Conservation (phyloP, 2,888 invertebrate genomes). For the Dolichomitus sp. region DNA sequence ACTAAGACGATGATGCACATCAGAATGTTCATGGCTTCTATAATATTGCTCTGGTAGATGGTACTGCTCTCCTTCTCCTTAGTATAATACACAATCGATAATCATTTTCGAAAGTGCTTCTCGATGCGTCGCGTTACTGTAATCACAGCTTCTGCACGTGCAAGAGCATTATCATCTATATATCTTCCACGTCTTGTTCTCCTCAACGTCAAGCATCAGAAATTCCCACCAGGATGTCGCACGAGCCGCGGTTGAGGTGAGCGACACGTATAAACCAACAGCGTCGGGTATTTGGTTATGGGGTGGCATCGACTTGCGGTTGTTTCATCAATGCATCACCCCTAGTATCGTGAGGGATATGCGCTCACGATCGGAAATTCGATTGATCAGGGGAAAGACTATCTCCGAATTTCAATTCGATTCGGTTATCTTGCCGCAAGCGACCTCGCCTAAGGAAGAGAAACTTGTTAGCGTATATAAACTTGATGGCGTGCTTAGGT, state of each 20-base stretch:
- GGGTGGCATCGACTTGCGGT: conserved; percentile 31
- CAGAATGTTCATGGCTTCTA: not conserved
- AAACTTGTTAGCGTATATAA: not conserved
- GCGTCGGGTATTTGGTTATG: conserved; percentile 27
- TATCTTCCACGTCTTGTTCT: conserved; percentile 14
- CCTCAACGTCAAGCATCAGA: conserved; percentile 17
- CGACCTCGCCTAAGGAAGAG: not conserved
- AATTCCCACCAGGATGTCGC: not conserved
- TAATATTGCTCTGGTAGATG: conserved; percentile 1
- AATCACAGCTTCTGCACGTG: conserved; percentile 40
- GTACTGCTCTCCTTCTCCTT: not conserved
- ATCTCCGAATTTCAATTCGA: conserved; percentile 48
- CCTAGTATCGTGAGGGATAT: conserved; percentile 14
- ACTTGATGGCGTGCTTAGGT: not conserved
- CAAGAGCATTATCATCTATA: not conserved
- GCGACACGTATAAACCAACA: conserved; percentile 44
- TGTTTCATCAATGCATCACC: conserved; percentile 45
- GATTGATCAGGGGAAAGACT: conserved; percentile 19
- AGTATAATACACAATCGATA: conserved; percentile 44
- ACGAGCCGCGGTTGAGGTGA: conserved; percentile 38
- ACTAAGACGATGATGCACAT: not conserved
- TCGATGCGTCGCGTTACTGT: conserved; percentile 41
- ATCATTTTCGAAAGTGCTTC: conserved; percentile 54
- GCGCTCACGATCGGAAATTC: conserved; percentile 21
- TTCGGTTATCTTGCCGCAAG: conserved; percentile 15